Evolutionary conservation across 2,797 vertebrate species (phyloP).

Genomic region (Acanthurus lineatus): DNA sequence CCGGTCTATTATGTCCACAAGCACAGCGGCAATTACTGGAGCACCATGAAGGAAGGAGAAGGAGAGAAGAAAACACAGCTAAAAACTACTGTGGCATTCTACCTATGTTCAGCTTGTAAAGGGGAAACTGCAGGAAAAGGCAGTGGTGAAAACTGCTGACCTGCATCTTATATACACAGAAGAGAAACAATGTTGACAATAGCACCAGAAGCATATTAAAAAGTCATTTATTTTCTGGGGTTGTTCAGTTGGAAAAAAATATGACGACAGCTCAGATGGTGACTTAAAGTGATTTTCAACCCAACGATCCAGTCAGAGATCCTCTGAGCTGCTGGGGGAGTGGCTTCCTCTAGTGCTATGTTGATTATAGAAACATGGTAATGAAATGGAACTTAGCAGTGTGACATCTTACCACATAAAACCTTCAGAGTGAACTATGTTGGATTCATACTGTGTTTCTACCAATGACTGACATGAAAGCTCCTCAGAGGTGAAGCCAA

Average conservation of each 20-base stretch:
- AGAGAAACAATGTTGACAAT: conserved; percentile 66
- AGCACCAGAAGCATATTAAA: conserved; percentile 63
- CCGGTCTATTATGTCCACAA: conserved; percentile 69
- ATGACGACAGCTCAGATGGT: conserved; percentile 60
- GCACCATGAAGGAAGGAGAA: conserved; percentile 59
- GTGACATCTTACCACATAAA: background rate
- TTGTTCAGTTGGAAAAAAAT: conserved; percentile 65
- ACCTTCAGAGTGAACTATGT: background rate
- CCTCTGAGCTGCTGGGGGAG: conserved; percentile 21
- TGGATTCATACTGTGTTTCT: background rate
- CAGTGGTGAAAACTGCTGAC: conserved; percentile 62
- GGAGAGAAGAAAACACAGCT: background rate
- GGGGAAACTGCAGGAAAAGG: conserved; percentile 27
- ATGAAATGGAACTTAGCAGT: background rate
- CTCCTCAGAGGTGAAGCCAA: too few relatives aligned
- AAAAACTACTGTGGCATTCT: conserved; percentile 34
- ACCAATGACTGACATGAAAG: too few relatives aligned
- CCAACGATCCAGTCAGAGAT: conserved; percentile 46
- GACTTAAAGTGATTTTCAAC: conserved; percentile 68
- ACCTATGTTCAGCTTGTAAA: conserved; percentile 36
- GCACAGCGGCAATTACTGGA: conserved; percentile 75
- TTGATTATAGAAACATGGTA: conserved; percentile 38
- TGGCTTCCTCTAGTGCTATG: conserved; percentile 31
- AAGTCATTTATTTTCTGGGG: conserved; percentile 70
- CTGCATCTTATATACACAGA: conserved; percentile 55